Evolutionary conservation across 2,888 invertebrate species (phyloP), one percentile per base, ranked within the genome.

Genomic region (Keiferia lycopersicella): DNA sequence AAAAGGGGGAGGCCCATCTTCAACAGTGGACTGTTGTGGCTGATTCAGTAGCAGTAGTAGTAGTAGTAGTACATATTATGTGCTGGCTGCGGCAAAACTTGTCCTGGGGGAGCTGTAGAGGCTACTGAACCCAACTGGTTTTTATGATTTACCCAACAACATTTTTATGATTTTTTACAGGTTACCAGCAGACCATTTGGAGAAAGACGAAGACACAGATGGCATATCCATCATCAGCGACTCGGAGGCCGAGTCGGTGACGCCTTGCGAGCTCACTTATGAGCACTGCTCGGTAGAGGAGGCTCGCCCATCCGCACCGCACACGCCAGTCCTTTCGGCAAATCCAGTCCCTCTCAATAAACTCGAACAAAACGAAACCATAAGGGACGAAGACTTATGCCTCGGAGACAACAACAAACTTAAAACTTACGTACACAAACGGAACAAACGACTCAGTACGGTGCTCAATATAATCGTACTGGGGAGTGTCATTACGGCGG

Each of bases 211-310:
- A 69, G 92, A 92, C 67, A 92, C 92, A 34, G 92, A 92, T 79
- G 92, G 92, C 1, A 91, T 92, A 77, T 92, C 92, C 51, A 86
- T 92, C 63, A 92, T 92, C 61, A 92, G 86, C 68, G 92, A 92
- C 70, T 91, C 91, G 73, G 92, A 92, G 61, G 83, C 84, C 57
- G 91, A 91, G 68, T 78, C 79, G 65, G 68, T 74, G 11, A 64
- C 76, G 63, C 78, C 80, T n/a, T 81, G 78, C 71, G 83, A 86
- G 64, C 65, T 78, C 14, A 74, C 69, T 64, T 78, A 74, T 69
- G 78, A 83, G 57, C 75, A 74, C 64, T 72, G 69, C 70, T 62
- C 73, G 58, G 57, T 70, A 58, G 75, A 80, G 63, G 82, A 81
- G 66, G 75, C 67, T 72, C 72, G 66, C 75, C 78, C 79, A 71